Evolutionary conservation across 2,113 vertebrate genomes (phyloP), one percentile per base, ranked within the genome.

Genomic region (Microcebus griseorufus): DNA sequence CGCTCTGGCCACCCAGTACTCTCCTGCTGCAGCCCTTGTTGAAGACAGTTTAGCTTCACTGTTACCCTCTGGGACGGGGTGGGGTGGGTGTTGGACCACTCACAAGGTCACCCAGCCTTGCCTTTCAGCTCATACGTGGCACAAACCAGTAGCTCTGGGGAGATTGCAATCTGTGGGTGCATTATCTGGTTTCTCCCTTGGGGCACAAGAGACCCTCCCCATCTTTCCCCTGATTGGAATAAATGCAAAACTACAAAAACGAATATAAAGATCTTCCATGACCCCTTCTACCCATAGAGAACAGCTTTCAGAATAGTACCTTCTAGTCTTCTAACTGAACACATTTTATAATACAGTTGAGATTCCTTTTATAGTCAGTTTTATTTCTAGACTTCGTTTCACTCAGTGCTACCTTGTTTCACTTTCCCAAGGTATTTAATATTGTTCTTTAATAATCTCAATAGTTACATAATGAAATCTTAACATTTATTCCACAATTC

Each of bases 21-120:
- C 11, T 17, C 42, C 48, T 20, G 1, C 16, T 7, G 0, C 0
- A 12, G 64, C 27, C 14, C 42, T 51, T 20, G 9, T 2, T 32
- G 14, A 69, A 29, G 29, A 18, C 0, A 0, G 14, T 39, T 14
- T 14, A 18, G n/a, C 79, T 51, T 34, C 11, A 23, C 0, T 20
- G 45, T 9, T 13, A 12, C 62, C 39, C 17, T 9, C 53, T 29
- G 6, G 8, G 32, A 48, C 2, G 2, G 37, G 42, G 42, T 42
- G 42, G 42, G 6, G 42, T 42, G 75, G 42, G 0, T 14, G 1
- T 2, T 3, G 29, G 11, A 32, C 9, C 51, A 39, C 27, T n/a
- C 27, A 7, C 25, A 8, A 3, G 22, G 51, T 53, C 10, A 25
- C n/a, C 20, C 9, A 32, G 17, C 3, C 76, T 69, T 11, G 1